Conservation (phyloP, 2,888 invertebrate species). For the Leptopilina drosophilae region DNA sequence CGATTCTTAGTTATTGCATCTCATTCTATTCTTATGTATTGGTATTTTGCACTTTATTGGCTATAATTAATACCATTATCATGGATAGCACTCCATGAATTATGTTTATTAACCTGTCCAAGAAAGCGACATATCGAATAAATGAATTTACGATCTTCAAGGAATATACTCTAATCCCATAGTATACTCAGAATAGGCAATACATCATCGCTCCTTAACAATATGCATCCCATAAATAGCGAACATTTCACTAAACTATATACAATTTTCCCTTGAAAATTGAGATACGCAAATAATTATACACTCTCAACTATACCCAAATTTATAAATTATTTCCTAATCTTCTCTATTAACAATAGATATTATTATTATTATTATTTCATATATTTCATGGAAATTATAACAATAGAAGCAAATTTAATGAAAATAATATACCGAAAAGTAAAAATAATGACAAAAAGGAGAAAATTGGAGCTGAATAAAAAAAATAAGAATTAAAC, state of each 20-base stretch:
- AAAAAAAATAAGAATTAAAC: too few species aligned
- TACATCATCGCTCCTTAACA: conserved; percentile 13
- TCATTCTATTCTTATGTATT: neutral
- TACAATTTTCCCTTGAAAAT: neutral
- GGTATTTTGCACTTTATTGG: neutral
- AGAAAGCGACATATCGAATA: conserved; percentile 17
- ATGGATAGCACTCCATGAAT: conserved; percentile 10
- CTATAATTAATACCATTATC: neutral
- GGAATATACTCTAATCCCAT: neutral
- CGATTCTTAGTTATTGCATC: neutral
- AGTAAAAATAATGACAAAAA: too few species aligned
- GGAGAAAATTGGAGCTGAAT: too few species aligned
- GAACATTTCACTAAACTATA: neutral
- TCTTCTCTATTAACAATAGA: too few species aligned
- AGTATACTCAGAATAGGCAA: neutral
- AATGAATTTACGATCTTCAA: conserved; percentile 27
- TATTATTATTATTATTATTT: too few species aligned
- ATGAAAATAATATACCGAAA: too few species aligned
- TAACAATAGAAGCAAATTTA: too few species aligned
- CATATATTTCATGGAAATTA: too few species aligned
- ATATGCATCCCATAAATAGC: conserved; percentile 6
- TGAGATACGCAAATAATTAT: conserved; percentile 10
- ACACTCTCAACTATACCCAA: neutral
- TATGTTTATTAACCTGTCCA: conserved; percentile 31
- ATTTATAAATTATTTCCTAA: too few species aligned